These are phyloP conservation scores for Bucorvus abyssinicus DNA, from an alignment of 2,797 vertebrate species.

Conservation along the genomic window DNA sequence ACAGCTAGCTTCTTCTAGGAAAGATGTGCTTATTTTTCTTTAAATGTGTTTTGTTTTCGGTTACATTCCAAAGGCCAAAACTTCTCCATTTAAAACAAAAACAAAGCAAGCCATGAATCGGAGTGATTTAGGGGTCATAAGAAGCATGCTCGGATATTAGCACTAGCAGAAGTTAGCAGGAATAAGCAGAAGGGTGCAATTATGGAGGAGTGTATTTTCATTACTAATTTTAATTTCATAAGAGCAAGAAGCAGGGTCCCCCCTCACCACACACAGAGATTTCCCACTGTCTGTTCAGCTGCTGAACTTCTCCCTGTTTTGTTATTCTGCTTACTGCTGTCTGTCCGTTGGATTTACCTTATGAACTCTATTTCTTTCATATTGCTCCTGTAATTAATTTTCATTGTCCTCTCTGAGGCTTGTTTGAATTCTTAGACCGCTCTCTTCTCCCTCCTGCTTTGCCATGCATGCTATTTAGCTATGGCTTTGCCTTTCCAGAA, in stretches of 20 bases:
- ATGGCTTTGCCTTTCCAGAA: conserved; percentile 33
- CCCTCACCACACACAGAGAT: conserved; percentile 5
- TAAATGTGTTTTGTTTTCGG: neutral
- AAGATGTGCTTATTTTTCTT: neutral
- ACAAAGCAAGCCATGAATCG: neutral
- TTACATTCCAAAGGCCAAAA: neutral
- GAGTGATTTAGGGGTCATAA: neutral
- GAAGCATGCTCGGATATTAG: neutral
- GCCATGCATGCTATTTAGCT: conserved; percentile 18
- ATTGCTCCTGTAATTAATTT: neutral
- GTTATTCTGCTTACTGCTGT: neutral
- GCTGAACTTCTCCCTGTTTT: conserved; percentile 1
- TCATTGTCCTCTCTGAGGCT: neutral
- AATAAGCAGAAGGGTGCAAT: neutral
- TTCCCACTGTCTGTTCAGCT: conserved; percentile 18
- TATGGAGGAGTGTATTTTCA: conserved; percentile 1
- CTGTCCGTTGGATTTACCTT: neutral
- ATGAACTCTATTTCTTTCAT: conserved; percentile 1
- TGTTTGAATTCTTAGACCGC: neutral
- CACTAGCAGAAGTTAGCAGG: neutral
- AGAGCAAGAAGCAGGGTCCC: neutral
- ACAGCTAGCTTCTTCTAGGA: neutral
- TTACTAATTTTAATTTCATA: conserved; percentile 37
- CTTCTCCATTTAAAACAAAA: neutral
- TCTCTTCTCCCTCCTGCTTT: conserved; percentile 29